Conservation (phyloP, 2,797 vertebrate species). For the Gadopsis marmoratus region DNA sequence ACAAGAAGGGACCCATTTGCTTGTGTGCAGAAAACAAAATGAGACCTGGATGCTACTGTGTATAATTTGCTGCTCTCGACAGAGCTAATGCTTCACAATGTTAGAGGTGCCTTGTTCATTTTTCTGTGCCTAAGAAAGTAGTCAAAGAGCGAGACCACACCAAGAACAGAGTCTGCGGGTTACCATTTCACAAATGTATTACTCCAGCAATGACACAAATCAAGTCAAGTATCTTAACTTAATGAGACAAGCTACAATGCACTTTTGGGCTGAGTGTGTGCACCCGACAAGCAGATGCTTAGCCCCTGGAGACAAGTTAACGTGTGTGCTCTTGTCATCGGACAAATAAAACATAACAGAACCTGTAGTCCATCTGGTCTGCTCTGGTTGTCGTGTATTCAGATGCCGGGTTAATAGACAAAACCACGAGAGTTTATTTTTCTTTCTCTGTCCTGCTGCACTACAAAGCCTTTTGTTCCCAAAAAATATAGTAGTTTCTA, state of each 20-base stretch:
- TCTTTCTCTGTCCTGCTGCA: conserved; percentile 73
- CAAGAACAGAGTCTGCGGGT: conserved; percentile 69
- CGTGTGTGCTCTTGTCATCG: conserved; percentile 59
- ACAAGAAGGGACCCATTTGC: conserved; percentile 70
- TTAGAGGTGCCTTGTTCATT: conserved; percentile 89
- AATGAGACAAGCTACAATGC: conserved; percentile 76
- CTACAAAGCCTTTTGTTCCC: conserved; percentile 63
- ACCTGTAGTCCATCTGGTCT: conserved; percentile 61
- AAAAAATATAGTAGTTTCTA: conserved; percentile 61
- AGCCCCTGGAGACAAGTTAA: conserved; percentile 60
- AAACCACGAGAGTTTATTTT: conserved; percentile 53
- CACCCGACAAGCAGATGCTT: conserved; percentile 67
- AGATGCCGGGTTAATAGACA: conserved; percentile 46
- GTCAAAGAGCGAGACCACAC: conserved; percentile 69
- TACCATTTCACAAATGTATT: conserved; percentile 72
- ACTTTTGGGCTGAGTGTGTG: conserved; percentile 79
- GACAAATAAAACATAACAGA: conserved; percentile 58
- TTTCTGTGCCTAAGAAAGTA: conserved; percentile 86
- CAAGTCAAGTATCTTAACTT: conserved; percentile 70
- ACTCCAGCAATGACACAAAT: conserved; percentile 67
- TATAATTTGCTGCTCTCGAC: conserved; percentile 82
- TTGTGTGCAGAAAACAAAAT: conserved; percentile 60
- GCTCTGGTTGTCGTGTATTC: conserved; percentile 53
- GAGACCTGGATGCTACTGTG: conserved; percentile 83
- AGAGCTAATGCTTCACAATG: conserved; percentile 85